Base-by-base conservation (phyloP, 2,113 vertebrate genomes). In the Holacanthus passer region DNA sequence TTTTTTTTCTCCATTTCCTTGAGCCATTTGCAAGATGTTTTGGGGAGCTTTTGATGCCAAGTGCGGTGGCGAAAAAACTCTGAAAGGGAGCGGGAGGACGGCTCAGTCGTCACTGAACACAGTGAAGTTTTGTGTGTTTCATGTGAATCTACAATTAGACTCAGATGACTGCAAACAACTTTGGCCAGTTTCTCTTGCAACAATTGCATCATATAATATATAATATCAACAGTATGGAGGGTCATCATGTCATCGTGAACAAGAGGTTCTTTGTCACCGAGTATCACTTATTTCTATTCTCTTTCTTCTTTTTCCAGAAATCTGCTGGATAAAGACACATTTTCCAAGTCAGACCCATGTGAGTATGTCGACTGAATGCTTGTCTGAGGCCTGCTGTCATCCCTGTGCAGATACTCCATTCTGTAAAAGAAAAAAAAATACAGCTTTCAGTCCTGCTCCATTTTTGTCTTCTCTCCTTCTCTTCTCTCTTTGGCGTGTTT, bases 261-360 rank as follows among this genome's bases (percentile, higher is more conserved):
- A 58, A 14, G 31, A 66, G 7, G 13, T 6, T 39, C 32, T 31
- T 32, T 63, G 35, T 32, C 50, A 24, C 2, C 3, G 7, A 65
- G 27, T 82, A 76, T 83, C 60, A 84, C 37, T 48, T 43, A 39
- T 78, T 72, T 84, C 24, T 69, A 3, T 85, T 73, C 24, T 93
- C 17, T 92, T 31, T 47, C n/a, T 43, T 79, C 43, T 17, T 91
- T 73, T 83, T 77, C 0, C 91, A 99, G 98, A 93, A 96, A 96
- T 80, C 96, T 99, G 71, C 91, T 99, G 95, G 97, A 99, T 90
- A 98, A 96, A 94, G 98, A 99, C 95, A 99, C 97, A 47, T 99
- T 99, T 93, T 99, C 98, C 91, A 99, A 99, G 89, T 99, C 98
- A 0, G 98, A 99, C 85, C 97, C 98, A 79, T 62, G 98, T 99